Conservation (phyloP, 2,888 invertebrate genomes). For the Petrophora chlorosata region DNA sequence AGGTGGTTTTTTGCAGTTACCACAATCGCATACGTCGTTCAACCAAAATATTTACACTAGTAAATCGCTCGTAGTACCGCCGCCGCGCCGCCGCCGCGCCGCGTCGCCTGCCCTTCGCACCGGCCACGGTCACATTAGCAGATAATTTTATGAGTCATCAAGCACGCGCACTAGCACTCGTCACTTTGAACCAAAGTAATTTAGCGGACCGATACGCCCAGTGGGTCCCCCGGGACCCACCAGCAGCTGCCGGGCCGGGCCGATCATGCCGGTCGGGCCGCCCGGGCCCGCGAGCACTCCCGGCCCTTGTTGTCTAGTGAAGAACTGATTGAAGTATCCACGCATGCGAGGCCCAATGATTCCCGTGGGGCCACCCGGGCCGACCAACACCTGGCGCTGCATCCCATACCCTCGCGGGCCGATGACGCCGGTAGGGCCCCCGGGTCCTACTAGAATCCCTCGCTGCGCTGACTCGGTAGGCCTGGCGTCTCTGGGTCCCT, state of each 20-base stretch:
- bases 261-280: constrained; percentile 58
- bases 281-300: constrained; percentile 69
- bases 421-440: constrained; percentile 56
- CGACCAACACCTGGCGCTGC: constrained; percentile 60
- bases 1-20: constrained; percentile 24
- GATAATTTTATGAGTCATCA: constrained; percentile 13
- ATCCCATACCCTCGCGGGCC: constrained; percentile 43
- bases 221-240: constrained; percentile 77
- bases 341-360: constrained; percentile 43
- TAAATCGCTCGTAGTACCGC: constrained; percentile 22
- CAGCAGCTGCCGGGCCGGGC: constrained; percentile 47
- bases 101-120: too few species aligned
- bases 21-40: constrained; percentile 29
- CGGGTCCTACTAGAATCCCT: constrained; percentile 74
- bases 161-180: constrained; percentile 16
- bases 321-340: constrained; percentile 39
- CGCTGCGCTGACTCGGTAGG: constrained; percentile 47
- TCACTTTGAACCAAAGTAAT: constrained; percentile 70
- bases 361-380: constrained; percentile 70
- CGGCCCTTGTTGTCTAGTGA: constrained; percentile 46
- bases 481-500: constrained; percentile 42
- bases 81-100: too few species aligned
- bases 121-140: too few species aligned
- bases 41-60: constrained; percentile 45
- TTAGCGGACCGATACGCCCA: constrained; percentile 60